Base-by-base conservation (phyloP, 2,113 vertebrate genomes). In the Rattus rattus region DNA sequence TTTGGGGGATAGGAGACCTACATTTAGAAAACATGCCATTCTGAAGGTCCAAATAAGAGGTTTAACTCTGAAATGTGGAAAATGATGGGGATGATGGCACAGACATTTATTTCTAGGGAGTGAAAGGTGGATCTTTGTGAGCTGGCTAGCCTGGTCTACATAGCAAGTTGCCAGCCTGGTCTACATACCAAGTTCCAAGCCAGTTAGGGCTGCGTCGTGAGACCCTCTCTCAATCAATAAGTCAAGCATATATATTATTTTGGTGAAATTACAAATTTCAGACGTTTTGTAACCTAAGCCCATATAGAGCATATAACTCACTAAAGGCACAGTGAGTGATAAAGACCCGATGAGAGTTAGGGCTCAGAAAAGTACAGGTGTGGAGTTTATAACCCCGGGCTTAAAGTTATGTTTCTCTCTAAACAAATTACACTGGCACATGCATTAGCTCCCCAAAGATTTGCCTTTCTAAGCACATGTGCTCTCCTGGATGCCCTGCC, bases 381-480 rank as follows among this genome's bases (percentile, higher is more conserved):
- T 49, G 39, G 91, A 65, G 91, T 92, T 85, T 61, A 86, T 49
- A 92, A 90, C 65, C 88, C 39, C 90, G 19, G 33, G 13, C 33
- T 54, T 30, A 52, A 89, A 67, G 39, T 69, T 95, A 3, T 24
- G 49, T 30, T 90, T 88, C 69, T 96, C 59, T 22, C 19, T 97
- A 94, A 54, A 72, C 86, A 94, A 97, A 83, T 39, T 93, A 83
- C 85, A 98, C 98, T 96, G 90, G 63, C 36, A 96, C 28, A 16
- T 39, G 61, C 54, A 94, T 92, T 80, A 96, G 67, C 19, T 67
- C 86, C 86, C 97, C 84, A 88, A 69, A 75, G 17, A 56, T 69
- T 87, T 92, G 88, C 75, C 33, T 81, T 43, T 95, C 59, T 63
- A 91, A 63, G 67, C n/a, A 85, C 67, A 75, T 14, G 30, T 76